phyloP scores from a whole-genome alignment of 2,888 invertebrate species.

The Sarcophaga rosellei region DNA sequence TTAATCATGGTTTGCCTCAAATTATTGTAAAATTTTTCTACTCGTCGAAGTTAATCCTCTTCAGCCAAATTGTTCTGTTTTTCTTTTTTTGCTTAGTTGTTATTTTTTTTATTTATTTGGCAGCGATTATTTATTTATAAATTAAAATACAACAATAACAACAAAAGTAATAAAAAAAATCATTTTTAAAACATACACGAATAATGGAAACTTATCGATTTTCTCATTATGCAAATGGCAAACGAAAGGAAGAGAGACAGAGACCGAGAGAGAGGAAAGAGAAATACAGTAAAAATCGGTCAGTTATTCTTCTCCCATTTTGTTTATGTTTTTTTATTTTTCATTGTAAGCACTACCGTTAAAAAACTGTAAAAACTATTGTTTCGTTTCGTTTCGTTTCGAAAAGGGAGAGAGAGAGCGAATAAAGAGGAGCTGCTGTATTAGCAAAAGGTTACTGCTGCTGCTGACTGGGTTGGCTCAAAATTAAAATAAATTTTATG shows the following conservation, averaged over 20 bases:
- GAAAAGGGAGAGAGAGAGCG: background rate
- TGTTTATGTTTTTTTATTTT: too few relatives aligned
- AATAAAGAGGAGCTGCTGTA: background rate
- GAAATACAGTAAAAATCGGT: slow-evolving; percentile 29
- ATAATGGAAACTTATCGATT: slow-evolving; percentile 55
- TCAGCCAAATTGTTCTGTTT: too few relatives aligned
- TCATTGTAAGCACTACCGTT: slow-evolving; percentile 5
- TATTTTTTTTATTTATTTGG: too few relatives aligned
- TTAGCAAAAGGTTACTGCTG: background rate
- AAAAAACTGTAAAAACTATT: slow-evolving; percentile 20
- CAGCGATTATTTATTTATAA: too few relatives aligned
- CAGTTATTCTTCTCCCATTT: slow-evolving; percentile 22
- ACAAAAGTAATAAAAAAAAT: too few relatives aligned
- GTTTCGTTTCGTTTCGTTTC: background rate
- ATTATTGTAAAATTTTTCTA: too few relatives aligned
- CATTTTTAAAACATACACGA: background rate
- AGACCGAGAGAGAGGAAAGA: too few relatives aligned
- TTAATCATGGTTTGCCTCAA: too few relatives aligned
- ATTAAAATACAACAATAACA: too few relatives aligned
- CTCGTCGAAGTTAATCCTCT: too few relatives aligned
- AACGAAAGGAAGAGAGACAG: background rate
- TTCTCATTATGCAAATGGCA: slow-evolving; percentile 45
- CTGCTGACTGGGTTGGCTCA: slow-evolving; percentile 1
- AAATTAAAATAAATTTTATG: slow-evolving; percentile 26
- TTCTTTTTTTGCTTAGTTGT: too few relatives aligned